phyloP scores from a whole-genome alignment of 1,140 invertebrate genomes.

The Drosophila nannoptera region DNA sequence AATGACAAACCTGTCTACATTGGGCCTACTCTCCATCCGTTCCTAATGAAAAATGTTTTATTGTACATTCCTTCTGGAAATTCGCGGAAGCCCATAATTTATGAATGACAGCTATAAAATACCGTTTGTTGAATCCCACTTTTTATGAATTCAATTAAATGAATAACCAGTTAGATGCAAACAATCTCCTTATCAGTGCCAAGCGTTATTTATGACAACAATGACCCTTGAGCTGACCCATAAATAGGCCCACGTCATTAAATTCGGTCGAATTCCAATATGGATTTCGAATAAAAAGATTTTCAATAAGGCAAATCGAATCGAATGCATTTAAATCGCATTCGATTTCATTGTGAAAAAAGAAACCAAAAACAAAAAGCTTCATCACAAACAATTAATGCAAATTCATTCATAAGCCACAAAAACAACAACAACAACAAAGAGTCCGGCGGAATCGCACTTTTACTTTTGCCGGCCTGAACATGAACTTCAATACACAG shows the following conservation, averaged over 20 bases:
- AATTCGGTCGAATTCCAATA: conserved; percentile 8
- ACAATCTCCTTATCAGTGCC: not conserved
- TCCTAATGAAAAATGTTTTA: too few relatives aligned
- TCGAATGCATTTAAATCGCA: conserved; percentile 32
- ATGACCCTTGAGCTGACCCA: not conserved
- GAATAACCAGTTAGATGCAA: not conserved
- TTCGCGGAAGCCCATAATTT: too few relatives aligned
- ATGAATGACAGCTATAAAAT: too few relatives aligned
- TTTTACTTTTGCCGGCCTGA: conserved; percentile 59
- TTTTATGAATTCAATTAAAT: not conserved
- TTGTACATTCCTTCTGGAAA: too few relatives aligned
- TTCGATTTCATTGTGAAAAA: conserved; percentile 14
- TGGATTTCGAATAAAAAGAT: conserved; percentile 3
- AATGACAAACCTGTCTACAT: too few relatives aligned
- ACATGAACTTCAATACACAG: conserved; percentile 46
- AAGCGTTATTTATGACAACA: not conserved
- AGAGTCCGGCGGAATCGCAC: conserved; percentile 32
- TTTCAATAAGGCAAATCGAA: conserved; percentile 6
- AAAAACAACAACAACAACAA: not conserved
- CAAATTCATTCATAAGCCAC: conserved; percentile 29
- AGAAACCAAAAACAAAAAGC: conserved; percentile 1
- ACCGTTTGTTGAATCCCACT: too few relatives aligned
- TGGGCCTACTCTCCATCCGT: too few relatives aligned
- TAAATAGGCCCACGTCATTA: conserved; percentile 3
- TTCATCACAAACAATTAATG: conserved; percentile 18